A percentile compares a stretch with the other conserved stretches of the same genome.
These are phyloP conservation scores for Dolichoris vasculosae DNA, from an alignment of 1,140 invertebrate species.

Conservation along the genomic window DNA sequence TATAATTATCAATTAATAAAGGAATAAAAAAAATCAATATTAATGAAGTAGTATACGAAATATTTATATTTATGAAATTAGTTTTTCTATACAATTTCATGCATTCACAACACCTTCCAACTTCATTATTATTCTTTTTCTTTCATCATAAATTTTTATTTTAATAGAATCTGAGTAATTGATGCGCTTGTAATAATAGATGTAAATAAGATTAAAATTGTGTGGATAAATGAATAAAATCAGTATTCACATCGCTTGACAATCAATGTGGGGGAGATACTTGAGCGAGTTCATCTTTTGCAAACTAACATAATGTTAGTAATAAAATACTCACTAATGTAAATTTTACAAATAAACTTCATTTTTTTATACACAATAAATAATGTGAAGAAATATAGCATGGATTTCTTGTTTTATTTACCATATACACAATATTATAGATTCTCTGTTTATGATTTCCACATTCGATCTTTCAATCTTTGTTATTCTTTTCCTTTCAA, in stretches of 20 bases:
- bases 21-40: neutral
- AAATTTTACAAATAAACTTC: conserved; percentile 16
- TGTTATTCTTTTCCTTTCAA: too few relatives aligned
- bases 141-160: conserved; percentile 24
- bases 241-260: conserved; percentile 34
- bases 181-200: conserved; percentile 30
- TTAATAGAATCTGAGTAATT: conserved; percentile 18
- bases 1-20: too few relatives aligned
- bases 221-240: conserved; percentile 38
- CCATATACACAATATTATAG: conserved; percentile 17
- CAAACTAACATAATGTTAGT: conserved; percentile 15
- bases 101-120: conserved; percentile 42
- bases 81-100: conserved; percentile 73
- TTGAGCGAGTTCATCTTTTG: conserved; percentile 28
- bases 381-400: conserved; percentile 31
- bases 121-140: conserved; percentile 31
- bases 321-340: conserved; percentile 25
- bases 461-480: conserved; percentile 11
- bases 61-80: conserved; percentile 75
- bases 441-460: conserved; percentile 11
- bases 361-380: conserved; percentile 47
- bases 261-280: conserved; percentile 23
- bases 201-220: conserved; percentile 47
- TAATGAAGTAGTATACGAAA: conserved; percentile 68
- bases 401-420: conserved; percentile 13